A percentile compares a stretch with the other conserved stretches of the same genome.
Evolutionary conservation across 2,113 vertebrate genomes (phyloP).

Genomic region (Macaca mulatta): DNA sequence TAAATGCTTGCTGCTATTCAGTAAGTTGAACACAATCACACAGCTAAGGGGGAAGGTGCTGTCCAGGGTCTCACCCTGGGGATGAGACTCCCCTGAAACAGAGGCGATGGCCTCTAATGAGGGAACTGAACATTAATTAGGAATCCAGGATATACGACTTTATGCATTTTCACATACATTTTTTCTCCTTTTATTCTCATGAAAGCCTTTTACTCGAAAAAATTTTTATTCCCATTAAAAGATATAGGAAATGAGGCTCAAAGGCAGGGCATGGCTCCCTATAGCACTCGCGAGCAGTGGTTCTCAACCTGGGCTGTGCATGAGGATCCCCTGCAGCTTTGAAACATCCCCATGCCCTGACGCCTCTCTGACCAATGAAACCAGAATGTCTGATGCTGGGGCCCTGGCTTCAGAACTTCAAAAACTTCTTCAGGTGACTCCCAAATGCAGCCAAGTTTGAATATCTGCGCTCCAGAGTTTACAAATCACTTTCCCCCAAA

Average conservation of each 20-base stretch:
- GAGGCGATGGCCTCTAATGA: slow-evolving; percentile 53
- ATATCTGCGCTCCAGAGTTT: neutral
- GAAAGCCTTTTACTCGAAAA: slow-evolving; percentile 30
- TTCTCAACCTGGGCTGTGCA: neutral
- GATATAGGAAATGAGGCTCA: slow-evolving; percentile 15
- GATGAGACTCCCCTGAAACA: slow-evolving; percentile 28
- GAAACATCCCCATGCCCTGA: neutral
- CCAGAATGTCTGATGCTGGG: neutral
- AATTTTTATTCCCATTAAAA: slow-evolving; percentile 33
- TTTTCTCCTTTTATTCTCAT: neutral
- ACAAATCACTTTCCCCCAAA: neutral
- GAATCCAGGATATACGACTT: neutral
- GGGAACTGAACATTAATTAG: slow-evolving; percentile 44
- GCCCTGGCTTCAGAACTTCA: neutral
- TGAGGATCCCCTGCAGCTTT: neutral
- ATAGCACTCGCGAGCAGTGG: neutral
- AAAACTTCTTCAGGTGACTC: neutral
- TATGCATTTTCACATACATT: slow-evolving; percentile 3
- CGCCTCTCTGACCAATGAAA: neutral
- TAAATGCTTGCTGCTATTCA: neutral
- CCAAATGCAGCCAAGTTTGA: neutral
- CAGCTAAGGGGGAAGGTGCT: neutral
- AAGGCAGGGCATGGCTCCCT: neutral
- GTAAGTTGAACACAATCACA: neutral
- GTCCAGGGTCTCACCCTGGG: slow-evolving; percentile 4